Base-by-base conservation (phyloP, 2,888 invertebrate species). In the Lycaena phlaeas region DNA sequence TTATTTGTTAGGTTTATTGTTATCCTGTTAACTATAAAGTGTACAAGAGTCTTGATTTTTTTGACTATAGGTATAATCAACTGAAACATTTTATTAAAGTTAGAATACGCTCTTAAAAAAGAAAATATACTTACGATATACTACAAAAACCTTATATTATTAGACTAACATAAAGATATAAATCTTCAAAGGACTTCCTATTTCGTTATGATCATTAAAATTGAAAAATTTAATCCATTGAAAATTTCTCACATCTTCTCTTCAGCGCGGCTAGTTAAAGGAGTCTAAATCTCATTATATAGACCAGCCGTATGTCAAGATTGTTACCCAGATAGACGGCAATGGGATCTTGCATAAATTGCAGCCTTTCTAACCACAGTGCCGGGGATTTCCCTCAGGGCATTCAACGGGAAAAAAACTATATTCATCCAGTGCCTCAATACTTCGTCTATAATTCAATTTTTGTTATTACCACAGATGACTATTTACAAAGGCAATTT, bases 281-380 rank as follows among this genome's bases (percentile, higher is more conserved):
- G 34, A 34, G 18, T 34, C 34, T 34, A 60, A 64, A 62, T 57
- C 56, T 65, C 64, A 69, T 70, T 34, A 34, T 34, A 34, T 34
- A 12, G 12, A 18, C 34, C 22, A 34, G 70, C n/a, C n/a, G n/a
- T n/a, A n/a, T n/a, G n/a, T 74, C 69, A 70, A 73, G 68, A 68
- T 65, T 75, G 70, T 68, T 74, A 70, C 62, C 57, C 67, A 57
- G 66, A 69, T 64, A 67, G 68, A 68, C 66, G 64, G 59, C 68
- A 70, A 67, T 70, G 65, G 70, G 59, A 65, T 59, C 57, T 57
- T 68, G 76, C 71, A 78, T 77, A 79, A 79, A 79, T 78, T 74
- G 75, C 73, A 68, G 70, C 69, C 71, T 76, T 71, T 68, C 62
- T n/a, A n/a, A n/a, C n/a, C 63, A 62, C 70, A 66, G 61, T 61